These are phyloP conservation scores for Myathropa florea DNA, from an alignment of 2,888 invertebrate species.

Conservation along the genomic window DNA sequence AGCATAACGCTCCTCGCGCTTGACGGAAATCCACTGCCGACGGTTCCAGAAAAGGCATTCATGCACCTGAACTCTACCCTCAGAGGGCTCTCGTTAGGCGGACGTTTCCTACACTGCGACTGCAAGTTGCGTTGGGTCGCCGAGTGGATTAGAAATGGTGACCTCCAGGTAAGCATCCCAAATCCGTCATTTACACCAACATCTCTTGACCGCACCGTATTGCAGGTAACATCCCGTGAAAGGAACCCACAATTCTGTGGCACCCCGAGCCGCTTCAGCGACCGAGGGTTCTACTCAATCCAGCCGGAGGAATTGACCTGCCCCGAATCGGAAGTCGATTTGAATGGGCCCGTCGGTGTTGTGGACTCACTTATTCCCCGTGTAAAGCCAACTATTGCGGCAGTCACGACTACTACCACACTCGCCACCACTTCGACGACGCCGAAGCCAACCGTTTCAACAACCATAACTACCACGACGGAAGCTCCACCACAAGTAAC, in stretches of 20 bases:
- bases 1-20: slow-evolving; percentile 92
- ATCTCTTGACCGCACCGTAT: not conserved
- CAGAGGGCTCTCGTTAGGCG: slow-evolving; percentile 92
- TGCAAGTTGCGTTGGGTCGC: slow-evolving; percentile 94
- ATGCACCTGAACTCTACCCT: slow-evolving; percentile 90
- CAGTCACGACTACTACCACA: slow-evolving; percentile 75
- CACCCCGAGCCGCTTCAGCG: slow-evolving; percentile 89
- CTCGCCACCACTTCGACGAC: slow-evolving; percentile 69
- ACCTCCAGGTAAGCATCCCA: slow-evolving; percentile 86
- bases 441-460: slow-evolving; percentile 57
- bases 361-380: slow-evolving; percentile 79
- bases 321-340: slow-evolving; percentile 82
- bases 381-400: slow-evolving; percentile 78
- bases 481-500: slow-evolving; percentile 60
- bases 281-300: slow-evolving; percentile 92
- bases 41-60: slow-evolving; percentile 90
- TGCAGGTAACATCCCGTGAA: slow-evolving; percentile 90
- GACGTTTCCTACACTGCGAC: slow-evolving; percentile 93
- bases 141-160: slow-evolving; percentile 93
- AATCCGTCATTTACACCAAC: not conserved
- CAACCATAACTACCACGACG: slow-evolving; percentile 52
- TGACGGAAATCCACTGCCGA: slow-evolving; percentile 94
- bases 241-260: slow-evolving; percentile 96
- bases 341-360: slow-evolving; percentile 79
- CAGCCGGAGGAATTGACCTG: slow-evolving; percentile 88